Conservation (phyloP, 2,113 vertebrate species). For the Natator depressus region DNA sequence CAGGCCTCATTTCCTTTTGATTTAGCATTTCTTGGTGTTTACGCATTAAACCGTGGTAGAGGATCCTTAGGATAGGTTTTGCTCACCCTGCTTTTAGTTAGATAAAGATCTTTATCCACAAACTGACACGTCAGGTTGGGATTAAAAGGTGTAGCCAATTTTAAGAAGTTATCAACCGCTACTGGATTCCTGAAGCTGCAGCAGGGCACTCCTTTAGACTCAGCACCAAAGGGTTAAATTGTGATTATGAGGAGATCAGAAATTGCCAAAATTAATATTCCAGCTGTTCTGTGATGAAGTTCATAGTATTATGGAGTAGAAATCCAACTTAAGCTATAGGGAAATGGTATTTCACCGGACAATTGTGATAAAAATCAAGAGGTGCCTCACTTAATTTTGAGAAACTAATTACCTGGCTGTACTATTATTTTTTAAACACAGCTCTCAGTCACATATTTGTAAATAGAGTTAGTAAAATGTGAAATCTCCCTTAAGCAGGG, state of each 20-base stretch:
- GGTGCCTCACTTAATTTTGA: background rate
- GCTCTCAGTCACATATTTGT: background rate
- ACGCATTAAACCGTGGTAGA: background rate
- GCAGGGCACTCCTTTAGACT: background rate
- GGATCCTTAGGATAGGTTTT: background rate
- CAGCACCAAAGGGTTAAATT: background rate
- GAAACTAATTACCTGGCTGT: background rate
- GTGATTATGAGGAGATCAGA: background rate
- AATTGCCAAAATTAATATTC: background rate
- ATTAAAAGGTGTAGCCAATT: background rate
- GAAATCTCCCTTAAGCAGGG: background rate
- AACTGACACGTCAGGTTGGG: background rate
- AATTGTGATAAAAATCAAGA: background rate
- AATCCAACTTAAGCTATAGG: background rate
- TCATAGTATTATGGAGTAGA: background rate
- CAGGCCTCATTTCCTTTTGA: background rate
- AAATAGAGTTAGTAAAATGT: background rate
- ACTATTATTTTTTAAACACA: background rate
- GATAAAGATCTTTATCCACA: background rate
- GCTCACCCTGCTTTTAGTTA: background rate
- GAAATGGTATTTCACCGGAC: background rate
- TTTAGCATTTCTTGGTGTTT: background rate
- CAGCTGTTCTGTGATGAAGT: background rate
- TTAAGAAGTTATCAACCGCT: background rate
- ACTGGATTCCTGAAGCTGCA: background rate